A percentile compares a stretch with the other conserved stretches of the same genome.
Evolutionary conservation across 2,113 vertebrate genomes (phyloP).

Genomic region (Acanthisitta chloris): DNA sequence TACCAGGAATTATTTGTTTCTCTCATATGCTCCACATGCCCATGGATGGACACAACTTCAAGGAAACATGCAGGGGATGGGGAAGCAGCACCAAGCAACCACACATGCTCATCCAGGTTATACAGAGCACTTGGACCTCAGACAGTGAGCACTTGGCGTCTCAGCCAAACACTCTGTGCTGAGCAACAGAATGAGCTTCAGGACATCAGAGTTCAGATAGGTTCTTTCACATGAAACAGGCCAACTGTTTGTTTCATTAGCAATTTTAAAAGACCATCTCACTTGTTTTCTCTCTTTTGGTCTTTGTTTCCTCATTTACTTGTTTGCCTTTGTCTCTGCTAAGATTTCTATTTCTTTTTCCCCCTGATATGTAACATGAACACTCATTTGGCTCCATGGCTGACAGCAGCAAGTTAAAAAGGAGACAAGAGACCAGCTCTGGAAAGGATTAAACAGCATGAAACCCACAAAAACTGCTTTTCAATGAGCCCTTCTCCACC

Average conservation of each 20-base stretch:
- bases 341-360: not conserved
- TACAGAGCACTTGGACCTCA: accelerated
- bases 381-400: not conserved
- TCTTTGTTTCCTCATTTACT: not conserved
- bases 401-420: not conserved
- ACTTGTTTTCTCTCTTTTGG: not conserved
- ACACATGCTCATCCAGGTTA: accelerated
- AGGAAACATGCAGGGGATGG: accelerated
- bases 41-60: not conserved
- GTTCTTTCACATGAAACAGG: not conserved
- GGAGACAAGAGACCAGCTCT: not conserved
- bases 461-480: not conserved
- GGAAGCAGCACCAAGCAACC: accelerated
- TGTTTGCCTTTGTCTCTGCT: not conserved
- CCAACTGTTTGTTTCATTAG: not conserved
- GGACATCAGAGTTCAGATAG: not conserved
- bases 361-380: not conserved
- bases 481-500: not conserved
- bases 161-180: not conserved
- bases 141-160: not conserved
- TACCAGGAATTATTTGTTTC: not conserved
- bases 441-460: constrained; percentile 35
- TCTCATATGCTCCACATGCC: accelerated
- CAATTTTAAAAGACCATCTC: not conserved
- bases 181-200: not conserved